Base-by-base conservation (phyloP, 2,113 vertebrate genomes). In the Poeciliopsis retropinna region DNA sequence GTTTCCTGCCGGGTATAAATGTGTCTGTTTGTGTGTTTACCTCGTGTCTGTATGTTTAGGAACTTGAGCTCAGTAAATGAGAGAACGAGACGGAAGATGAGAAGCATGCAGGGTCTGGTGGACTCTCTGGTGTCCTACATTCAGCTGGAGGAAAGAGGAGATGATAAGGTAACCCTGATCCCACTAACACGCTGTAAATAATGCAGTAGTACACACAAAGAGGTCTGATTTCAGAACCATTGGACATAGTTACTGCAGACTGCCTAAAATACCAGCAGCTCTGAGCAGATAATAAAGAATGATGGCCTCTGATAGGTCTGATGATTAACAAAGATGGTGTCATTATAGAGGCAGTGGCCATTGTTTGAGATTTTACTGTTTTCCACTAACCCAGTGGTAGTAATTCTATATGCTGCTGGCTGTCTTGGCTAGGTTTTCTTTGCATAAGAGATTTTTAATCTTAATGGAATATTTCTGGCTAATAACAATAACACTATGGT, bases 61-160 rank as follows among this genome's bases (percentile, higher is more conserved):
- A 99, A 99, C 75, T 87, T 99, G 93, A 99, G 98, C 90, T 99
- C 98, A 0, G 96, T 97, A 76, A 98, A 96, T 72, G 96, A 97
- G 86, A 95, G 95, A 80, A 98, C 97, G 0, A 95, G 97, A 31
- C 95, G 96, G 92, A 96, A 95, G 92, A 98, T 99, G 97, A 95
- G 98, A 0, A 96, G 96, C n/a, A 97, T 93, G 76, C 90, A 93
- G 0, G 96, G 97, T 57, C 93, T 99, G 78, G 94, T 99, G 85
- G 97, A 99, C 28, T 94, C 97, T 37, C 92, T 99, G 89, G 95
- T 99, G 86, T 91, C 92, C 79, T 99, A 98, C 8, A 95, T 97
- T 67, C 94, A 96, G 76, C 95, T 97, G 17, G 95, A 96, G 76
- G 95, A 95, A 54, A 95, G 93, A 70, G 88, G 89, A 0, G 95